Conservation (phyloP, 37 sponge, comb jelly and placozoan genomes). For the Spongilla lacustris region DNA sequence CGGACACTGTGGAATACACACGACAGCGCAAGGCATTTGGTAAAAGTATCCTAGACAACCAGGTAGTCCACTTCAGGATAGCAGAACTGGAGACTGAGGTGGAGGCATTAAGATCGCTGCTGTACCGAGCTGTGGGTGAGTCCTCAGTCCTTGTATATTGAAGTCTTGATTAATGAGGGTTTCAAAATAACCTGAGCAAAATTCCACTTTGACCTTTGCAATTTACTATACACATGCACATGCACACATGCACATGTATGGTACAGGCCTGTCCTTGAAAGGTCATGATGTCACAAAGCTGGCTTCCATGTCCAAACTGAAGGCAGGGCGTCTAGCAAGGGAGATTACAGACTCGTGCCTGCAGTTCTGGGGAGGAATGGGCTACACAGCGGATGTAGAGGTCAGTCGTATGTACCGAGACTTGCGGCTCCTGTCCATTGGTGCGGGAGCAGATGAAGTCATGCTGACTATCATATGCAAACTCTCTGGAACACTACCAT, state of each 20-base stretch:
- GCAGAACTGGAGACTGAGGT: slow-evolving; percentile 94
- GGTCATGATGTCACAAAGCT: slow-evolving; percentile 89
- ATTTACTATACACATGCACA: background rate
- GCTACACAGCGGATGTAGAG: slow-evolving; percentile 87
- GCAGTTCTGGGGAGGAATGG: slow-evolving; percentile 99
- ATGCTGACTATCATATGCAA: slow-evolving; percentile 95
- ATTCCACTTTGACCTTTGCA: background rate
- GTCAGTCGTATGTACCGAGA: slow-evolving; percentile 85
- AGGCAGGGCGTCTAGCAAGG: slow-evolving; percentile 84
- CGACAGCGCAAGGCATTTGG: slow-evolving; percentile 93
- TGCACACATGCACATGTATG: slow-evolving; percentile 10
- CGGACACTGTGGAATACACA: slow-evolving; percentile 78
- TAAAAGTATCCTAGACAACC: slow-evolving; percentile 83
- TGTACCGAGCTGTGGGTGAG: slow-evolving; percentile 77
- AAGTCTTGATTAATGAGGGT: background rate
- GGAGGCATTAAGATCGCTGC: slow-evolving; percentile 78
- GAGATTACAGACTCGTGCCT: slow-evolving; percentile 83
- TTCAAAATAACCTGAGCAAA: background rate
- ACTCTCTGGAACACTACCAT: slow-evolving; percentile 74
- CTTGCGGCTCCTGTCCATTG: slow-evolving; percentile 84
- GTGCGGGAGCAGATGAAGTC: slow-evolving; percentile 95
- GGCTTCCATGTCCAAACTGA: slow-evolving; percentile 97
- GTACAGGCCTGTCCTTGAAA: slow-evolving; percentile 55
- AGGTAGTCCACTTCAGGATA: slow-evolving; percentile 89
- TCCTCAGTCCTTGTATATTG: background rate